Evolutionary conservation across 2,888 invertebrate species (phyloP).

Genomic region (Eristalis pertinax): DNA sequence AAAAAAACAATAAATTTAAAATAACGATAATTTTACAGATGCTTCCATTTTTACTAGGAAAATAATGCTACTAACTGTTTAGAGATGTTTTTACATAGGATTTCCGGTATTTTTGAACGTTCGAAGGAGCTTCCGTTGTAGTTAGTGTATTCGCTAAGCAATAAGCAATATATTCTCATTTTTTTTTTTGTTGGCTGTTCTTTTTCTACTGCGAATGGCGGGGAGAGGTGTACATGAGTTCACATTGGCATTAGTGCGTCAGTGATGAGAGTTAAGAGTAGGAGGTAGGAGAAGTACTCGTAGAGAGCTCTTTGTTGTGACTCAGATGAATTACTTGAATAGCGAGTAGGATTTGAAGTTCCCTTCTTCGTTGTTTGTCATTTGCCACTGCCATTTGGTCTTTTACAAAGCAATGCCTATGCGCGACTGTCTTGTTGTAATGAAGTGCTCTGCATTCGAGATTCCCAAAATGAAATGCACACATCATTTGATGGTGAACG

Average conservation of each 20-base stretch:
- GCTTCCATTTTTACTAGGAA: conserved; percentile 1
- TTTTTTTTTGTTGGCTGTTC: neutral
- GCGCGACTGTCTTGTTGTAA: too few species aligned
- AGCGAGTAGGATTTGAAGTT: too few species aligned
- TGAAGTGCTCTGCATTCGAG: too few species aligned
- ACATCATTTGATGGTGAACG: too few species aligned
- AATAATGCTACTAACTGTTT: neutral
- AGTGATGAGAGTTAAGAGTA: too few species aligned
- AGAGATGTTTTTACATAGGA: neutral
- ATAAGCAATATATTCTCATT: neutral
- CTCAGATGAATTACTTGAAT: too few species aligned
- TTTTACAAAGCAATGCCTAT: too few species aligned
- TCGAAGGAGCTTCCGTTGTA: neutral
- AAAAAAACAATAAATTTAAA: neutral
- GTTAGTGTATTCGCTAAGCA: neutral
- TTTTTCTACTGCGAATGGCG: neutral
- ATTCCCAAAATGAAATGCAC: too few species aligned
- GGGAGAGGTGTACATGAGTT: neutral
- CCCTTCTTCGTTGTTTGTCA: too few species aligned
- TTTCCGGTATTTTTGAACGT: neutral
- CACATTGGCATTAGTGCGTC: neutral
- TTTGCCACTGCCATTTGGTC: too few species aligned
- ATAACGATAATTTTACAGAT: neutral
- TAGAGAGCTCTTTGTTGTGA: too few species aligned
- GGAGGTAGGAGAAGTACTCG: too few species aligned